phyloP scores from a whole-genome alignment of 2,113 vertebrate genomes.

The Neogobius melanostomus region DNA sequence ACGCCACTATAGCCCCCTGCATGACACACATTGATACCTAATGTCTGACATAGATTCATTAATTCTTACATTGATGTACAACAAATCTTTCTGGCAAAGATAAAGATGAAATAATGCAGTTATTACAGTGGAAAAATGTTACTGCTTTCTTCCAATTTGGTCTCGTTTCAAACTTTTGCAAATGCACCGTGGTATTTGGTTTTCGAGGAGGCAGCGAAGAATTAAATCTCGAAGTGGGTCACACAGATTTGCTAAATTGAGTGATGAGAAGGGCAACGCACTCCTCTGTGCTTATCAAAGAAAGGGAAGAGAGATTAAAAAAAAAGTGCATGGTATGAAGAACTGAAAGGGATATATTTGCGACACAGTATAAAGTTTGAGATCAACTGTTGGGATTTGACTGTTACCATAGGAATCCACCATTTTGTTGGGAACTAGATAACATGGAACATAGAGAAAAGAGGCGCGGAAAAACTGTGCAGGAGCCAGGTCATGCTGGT shows the following conservation, averaged over 20 bases:
- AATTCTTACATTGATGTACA: neutral
- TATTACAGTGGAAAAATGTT: neutral
- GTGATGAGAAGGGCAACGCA: slow-evolving; percentile 33
- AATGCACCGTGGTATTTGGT: slow-evolving; percentile 30
- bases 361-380: no score
- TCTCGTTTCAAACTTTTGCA: neutral
- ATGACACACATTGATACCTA: slow-evolving; percentile 5
- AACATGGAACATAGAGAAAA: no score
- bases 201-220: slow-evolving; percentile 39
- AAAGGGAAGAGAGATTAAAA: no score
- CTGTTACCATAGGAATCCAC: no score
- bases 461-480: no score
- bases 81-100: slow-evolving; percentile 7
- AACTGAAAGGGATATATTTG: no score
- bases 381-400: no score
- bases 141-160: neutral
- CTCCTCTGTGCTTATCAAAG: slow-evolving; percentile 17
- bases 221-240: slow-evolving; percentile 62
- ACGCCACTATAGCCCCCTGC: neutral
- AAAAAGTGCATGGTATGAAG: no score
- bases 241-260: slow-evolving; percentile 49
- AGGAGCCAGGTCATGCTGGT: no score
- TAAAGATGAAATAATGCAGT: neutral
- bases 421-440: no score
- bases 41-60: slow-evolving; percentile 23